Conservation (phyloP, 2,888 invertebrate genomes). For the Polyploca ridens region DNA sequence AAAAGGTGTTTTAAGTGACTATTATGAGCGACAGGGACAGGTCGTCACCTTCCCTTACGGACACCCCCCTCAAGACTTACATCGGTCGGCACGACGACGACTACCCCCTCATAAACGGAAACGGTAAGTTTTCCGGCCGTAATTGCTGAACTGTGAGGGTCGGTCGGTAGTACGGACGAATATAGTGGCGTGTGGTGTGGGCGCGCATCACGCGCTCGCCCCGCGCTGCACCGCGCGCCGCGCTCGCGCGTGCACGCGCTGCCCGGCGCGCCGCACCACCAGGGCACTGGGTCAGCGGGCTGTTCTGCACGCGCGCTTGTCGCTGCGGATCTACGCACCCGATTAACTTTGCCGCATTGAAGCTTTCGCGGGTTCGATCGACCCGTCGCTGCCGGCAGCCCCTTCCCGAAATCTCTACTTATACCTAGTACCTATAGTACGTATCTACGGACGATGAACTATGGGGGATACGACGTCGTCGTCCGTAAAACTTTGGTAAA, state of each 20-base stretch:
- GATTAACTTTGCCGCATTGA: slow-evolving; percentile 73
- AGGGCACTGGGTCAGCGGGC: slow-evolving; percentile 41
- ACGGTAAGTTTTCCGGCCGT: slow-evolving; percentile 80
- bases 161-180: slow-evolving; percentile 35
- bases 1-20: slow-evolving; percentile 81
- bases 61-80: slow-evolving; percentile 94
- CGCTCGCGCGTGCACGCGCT: slow-evolving; percentile 32
- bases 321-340: slow-evolving; percentile 44
- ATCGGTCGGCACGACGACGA: slow-evolving; percentile 93
- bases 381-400: slow-evolving; percentile 56
- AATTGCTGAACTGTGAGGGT: slow-evolving; percentile 23
- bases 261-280: slow-evolving; percentile 18
- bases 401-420: slow-evolving; percentile 51
- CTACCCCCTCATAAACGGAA: slow-evolving; percentile 91
- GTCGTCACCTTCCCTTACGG: slow-evolving; percentile 94
- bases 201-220: slow-evolving; percentile 47
- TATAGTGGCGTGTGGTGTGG: slow-evolving; percentile 28
- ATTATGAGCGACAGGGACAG: slow-evolving; percentile 96
- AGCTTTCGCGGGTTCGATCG: slow-evolving; percentile 70
- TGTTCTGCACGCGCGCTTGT: slow-evolving; percentile 20
- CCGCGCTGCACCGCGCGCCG: slow-evolving; percentile 32
- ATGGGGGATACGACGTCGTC: slow-evolving; percentile 21
- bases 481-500: slow-evolving; percentile 22
- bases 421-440: slow-evolving; percentile 36
- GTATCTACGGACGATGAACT: slow-evolving; percentile 18